These are phyloP conservation scores for Operophtera brumata DNA, from an alignment of 2,888 invertebrate species.

Conservation along the genomic window DNA sequence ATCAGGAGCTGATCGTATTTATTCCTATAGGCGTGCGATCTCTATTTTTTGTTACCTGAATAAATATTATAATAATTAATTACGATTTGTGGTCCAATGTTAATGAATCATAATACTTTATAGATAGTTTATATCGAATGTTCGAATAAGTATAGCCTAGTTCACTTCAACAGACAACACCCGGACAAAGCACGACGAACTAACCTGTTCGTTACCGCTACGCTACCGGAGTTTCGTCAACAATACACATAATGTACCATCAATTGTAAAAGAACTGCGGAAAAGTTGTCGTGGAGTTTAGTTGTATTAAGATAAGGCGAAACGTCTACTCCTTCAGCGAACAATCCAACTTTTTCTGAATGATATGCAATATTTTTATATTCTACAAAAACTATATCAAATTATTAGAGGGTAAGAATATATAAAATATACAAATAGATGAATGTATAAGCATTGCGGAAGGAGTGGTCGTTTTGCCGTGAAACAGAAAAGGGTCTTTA, in stretches of 20 bases:
- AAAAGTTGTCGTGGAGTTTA: constrained; percentile 24
- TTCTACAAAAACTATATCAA: constrained; percentile 56
- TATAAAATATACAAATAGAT: constrained; percentile 17
- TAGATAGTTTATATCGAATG: constrained; percentile 71
- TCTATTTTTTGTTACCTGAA: constrained; percentile 79
- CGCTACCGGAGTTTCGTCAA: constrained; percentile 4
- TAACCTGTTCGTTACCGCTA: no score
- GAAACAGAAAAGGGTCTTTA: constrained; percentile 51
- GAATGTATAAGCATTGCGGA: constrained; percentile 28
- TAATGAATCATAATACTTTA: constrained; percentile 77
- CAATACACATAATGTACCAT: background rate
- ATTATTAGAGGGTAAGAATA: constrained; percentile 51
- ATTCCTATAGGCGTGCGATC: constrained; percentile 55
- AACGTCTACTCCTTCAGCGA: constrained; percentile 32
- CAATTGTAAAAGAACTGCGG: background rate
- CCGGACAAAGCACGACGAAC: background rate
- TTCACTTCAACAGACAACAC: constrained; percentile 35
- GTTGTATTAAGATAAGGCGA: constrained; percentile 31
- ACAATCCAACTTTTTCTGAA: constrained; percentile 25
- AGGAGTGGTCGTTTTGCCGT: constrained; percentile 42
- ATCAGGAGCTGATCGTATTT: constrained; percentile 50
- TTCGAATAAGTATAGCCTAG: constrained; percentile 63
- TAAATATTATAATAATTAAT: constrained; percentile 77
- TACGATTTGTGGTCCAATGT: constrained; percentile 81
- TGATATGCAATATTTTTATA: constrained; percentile 64